Base-by-base conservation (phyloP, 1,140 invertebrate genomes). In the Sipha flava region DNA sequence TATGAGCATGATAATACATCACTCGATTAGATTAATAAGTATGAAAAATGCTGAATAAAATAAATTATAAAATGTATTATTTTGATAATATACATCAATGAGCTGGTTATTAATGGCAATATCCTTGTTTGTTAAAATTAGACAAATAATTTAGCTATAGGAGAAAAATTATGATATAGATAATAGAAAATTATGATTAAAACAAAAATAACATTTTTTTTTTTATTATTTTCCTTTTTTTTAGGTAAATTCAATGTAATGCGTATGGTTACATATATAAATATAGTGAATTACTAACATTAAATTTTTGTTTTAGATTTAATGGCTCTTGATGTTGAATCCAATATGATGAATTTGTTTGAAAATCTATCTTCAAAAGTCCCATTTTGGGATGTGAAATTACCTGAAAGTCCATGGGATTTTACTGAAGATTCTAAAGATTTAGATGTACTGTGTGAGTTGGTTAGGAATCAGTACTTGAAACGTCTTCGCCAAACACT, bases 381-480 rank as follows among this genome's bases (percentile, higher is more conserved):
- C 3, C 34, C 52, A 29, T 40, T 77, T 43, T 77, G 73, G 34
- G 43, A 77, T 16, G 16, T 77, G 18, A 21, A 77, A 5, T 77
- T 77, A 29, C 73, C 73, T 29, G 14, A 77, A n/a, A 77, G 52
- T 29, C 73, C 34, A n/a, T 40, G 9, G 14, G 52, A 77, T 59
- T 9, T 77, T 4, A 52, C 57, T 29, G 73, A 77, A 26, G 52
- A 59, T 29, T 37, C 34, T n/a, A 52, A 59, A 77, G 66, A 59
- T 1, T 52, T 59, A 9, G 52, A 77, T 29, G 6, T 77, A 40
- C 31, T 77, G 4, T 59, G 52, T 40, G 73, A 77, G 43, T 26
- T 77, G 45, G 80, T 80, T 59, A 72, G 80, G 49, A 80, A 45
- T 37, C 70, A 73, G 12, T 80, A 80, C 34, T 64, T 80, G n/a